Base-by-base conservation (phyloP, 1,140 invertebrate species). In the Drosophila virilis region DNA sequence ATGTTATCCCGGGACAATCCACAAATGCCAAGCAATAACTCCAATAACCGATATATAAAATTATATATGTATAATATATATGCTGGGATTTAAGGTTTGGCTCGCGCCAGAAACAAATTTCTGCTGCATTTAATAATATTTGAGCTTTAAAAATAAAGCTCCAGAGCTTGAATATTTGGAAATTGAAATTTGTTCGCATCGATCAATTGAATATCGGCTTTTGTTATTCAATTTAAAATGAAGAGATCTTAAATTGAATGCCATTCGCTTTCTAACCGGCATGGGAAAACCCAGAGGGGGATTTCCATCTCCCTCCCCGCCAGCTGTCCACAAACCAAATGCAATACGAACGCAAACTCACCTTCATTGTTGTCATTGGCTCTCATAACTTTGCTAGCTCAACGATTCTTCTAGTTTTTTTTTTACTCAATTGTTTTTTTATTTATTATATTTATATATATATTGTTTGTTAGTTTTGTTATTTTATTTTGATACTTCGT, bases 311-410 rank as follows among this genome's bases (percentile, higher is more conserved):
- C 9, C 45, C 28, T 0, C 0, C 13, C 12, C n/a, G 28, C 50
- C 28, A 13, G 8, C 8, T 13, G 28, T 6, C 28, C 28, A 12
- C n/a, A 28, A n/a, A 13, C 12, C 13, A 8, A 55, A 22, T 42
- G 42, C 42, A 48, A 48, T 46, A 10, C 0, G 6, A 43, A 51
- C 78, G 12, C 13, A 46, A 13, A 37, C 57, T 74, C 57, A 74
- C 71, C 71, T 54, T 86, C 78, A 67, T 70, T 77, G 57, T 70
- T 77, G 57, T 70, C 61, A 40, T 76, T 38, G 42, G 79, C 76
- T 54, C 82, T 58, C 82, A 86, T 86, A 6, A 22, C 40, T 37
- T 22, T 51, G 52, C 33, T 12, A 42, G 46, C 60, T 48, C 33
- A 48, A 59, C 33, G 43, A 28, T 40, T 48, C n/a, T 17, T 37